Evolutionary conservation across 2,888 invertebrate species (phyloP).

Genomic region (Thereva nobilitata): DNA sequence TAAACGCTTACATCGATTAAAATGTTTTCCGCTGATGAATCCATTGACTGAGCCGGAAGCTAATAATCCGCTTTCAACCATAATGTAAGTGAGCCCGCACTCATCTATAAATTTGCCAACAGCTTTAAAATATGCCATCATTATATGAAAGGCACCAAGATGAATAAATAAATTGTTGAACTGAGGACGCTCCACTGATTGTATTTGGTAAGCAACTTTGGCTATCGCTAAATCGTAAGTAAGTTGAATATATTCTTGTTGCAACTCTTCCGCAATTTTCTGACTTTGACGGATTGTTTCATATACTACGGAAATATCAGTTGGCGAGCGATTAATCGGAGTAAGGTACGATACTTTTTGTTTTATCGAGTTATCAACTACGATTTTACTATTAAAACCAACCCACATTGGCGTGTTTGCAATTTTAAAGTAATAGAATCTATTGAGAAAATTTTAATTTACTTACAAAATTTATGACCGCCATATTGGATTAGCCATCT

Average conservation of each 20-base stretch:
- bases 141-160: slow-evolving; percentile 44
- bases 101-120: slow-evolving; percentile 42
- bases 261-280: slow-evolving; percentile 42
- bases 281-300: slow-evolving; percentile 46
- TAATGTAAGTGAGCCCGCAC: slow-evolving; percentile 37
- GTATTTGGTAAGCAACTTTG: slow-evolving; percentile 46
- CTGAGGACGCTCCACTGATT: slow-evolving; percentile 42
- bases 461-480: too few species aligned
- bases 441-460: too few species aligned
- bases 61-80: slow-evolving; percentile 33
- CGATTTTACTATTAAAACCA: slow-evolving; percentile 16
- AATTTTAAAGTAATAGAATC: slow-evolving; percentile 4
- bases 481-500: too few species aligned
- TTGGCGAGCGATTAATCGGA: slow-evolving; percentile 47
- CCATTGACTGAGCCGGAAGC: slow-evolving; percentile 28
- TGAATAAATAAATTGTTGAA: slow-evolving; percentile 45
- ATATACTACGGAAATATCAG: slow-evolving; percentile 44
- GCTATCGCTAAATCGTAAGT: slow-evolving; percentile 48
- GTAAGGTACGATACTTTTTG: slow-evolving; percentile 45
- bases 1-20: slow-evolving; percentile 4
- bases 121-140: slow-evolving; percentile 45
- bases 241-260: slow-evolving; percentile 39
- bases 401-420: slow-evolving; percentile 3
- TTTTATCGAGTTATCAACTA: slow-evolving; percentile 3
- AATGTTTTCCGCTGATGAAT: slow-evolving; percentile 13